Conservation (phyloP, 1,140 invertebrate genomes). For the Drosophila triauraria region DNA sequence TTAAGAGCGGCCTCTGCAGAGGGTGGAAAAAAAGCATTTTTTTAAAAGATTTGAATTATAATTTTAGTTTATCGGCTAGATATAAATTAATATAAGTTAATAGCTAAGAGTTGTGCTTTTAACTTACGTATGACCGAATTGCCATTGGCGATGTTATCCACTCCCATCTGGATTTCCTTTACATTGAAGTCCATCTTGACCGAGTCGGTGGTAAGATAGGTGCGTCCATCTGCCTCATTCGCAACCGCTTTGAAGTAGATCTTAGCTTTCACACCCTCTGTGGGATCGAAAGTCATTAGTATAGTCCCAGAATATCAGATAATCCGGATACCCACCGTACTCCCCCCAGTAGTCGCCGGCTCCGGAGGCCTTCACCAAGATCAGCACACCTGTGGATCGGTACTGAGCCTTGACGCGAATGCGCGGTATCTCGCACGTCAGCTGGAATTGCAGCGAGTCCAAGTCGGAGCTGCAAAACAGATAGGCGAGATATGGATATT, state of each 20-base stretch:
- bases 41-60: neutral
- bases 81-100: neutral
- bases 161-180: constrained; percentile 92
- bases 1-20: constrained; percentile 92
- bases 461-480: constrained; percentile 88
- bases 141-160: constrained; percentile 92
- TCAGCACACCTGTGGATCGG: constrained; percentile 91
- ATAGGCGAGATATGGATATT: constrained; percentile 41
- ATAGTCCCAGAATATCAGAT: neutral
- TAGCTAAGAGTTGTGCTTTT: too few relatives aligned
- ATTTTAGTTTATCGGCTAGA: too few relatives aligned
- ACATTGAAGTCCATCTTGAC: constrained; percentile 93
- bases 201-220: constrained; percentile 89
- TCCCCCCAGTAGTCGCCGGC: constrained; percentile 94
- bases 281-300: constrained; percentile 3
- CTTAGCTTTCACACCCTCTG: constrained; percentile 93
- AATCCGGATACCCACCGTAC: constrained; percentile 88
- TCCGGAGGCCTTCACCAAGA: constrained; percentile 91
- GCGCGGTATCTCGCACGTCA: constrained; percentile 91
- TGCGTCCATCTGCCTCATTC: constrained; percentile 86
- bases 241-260: constrained; percentile 91
- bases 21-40: too few relatives aligned
- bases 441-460: constrained; percentile 91
- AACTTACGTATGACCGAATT: constrained; percentile 91
- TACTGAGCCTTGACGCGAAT: constrained; percentile 91